Evolutionary conservation across 1,140 invertebrate genomes (phyloP).

Genomic region (Drosophila lacteicornis): DNA sequence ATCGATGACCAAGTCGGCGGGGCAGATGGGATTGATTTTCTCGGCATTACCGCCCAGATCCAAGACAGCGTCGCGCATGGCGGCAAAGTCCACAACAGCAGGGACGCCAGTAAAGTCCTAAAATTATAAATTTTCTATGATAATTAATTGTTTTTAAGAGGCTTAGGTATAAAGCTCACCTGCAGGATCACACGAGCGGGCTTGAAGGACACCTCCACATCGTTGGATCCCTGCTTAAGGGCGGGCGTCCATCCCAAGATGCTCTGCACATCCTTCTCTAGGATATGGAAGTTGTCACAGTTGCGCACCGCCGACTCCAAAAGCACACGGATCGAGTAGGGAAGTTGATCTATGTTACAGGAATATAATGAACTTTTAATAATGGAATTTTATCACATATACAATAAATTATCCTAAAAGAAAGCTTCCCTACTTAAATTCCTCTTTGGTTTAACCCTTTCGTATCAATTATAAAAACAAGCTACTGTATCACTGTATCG

Average conservation of each 20-base stretch:
- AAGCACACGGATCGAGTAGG: slow-evolving; percentile 96
- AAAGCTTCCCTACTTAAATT: not conserved
- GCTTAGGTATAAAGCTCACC: slow-evolving; percentile 84
- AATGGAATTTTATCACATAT: not conserved
- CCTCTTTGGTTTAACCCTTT: not conserved
- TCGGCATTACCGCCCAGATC: slow-evolving; percentile 94
- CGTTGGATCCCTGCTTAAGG: slow-evolving; percentile 87
- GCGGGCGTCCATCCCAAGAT: slow-evolving; percentile 95
- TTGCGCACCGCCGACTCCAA: slow-evolving; percentile 98
- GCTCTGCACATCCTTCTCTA: slow-evolving; percentile 94
- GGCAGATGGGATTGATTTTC: slow-evolving; percentile 98
- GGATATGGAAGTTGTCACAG: slow-evolving; percentile 97
- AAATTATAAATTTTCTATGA: not conserved
- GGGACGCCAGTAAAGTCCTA: slow-evolving; percentile 98
- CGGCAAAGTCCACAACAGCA: slow-evolving; percentile 99
- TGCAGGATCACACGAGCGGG: slow-evolving; percentile 98
- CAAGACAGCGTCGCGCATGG: slow-evolving; percentile 98
- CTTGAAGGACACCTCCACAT: slow-evolving; percentile 98
- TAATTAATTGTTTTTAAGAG: not conserved
- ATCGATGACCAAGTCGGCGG: slow-evolving; percentile 98
- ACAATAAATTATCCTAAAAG: not conserved
- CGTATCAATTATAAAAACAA: not conserved
- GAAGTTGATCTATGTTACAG: slow-evolving; percentile 88
- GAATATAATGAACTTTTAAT: not conserved
- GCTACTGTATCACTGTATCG: slow-evolving; percentile 4